Evolutionary conservation across 2,888 invertebrate species (phyloP).

Genomic region (Pterostichus madidus): DNA sequence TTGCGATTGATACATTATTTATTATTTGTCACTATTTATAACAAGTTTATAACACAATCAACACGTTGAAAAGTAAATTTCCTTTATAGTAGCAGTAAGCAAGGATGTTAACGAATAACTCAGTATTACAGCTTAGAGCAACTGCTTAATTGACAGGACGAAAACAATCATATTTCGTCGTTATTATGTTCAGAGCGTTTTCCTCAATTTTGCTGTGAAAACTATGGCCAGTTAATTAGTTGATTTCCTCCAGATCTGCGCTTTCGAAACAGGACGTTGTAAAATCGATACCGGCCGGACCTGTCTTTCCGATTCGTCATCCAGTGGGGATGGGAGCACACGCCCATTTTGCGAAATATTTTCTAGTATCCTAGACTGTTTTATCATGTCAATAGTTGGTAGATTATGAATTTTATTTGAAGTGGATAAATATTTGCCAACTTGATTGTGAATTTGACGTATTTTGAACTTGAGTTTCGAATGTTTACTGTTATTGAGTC

Average conservation of each 20-base stretch:
- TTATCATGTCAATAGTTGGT: slow-evolving; percentile 19
- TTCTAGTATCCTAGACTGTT: slow-evolving; percentile 12
- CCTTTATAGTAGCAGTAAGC: neutral
- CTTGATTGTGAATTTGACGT: slow-evolving; percentile 24
- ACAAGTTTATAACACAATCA: too few relatives aligned
- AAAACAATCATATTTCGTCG: slow-evolving; percentile 55
- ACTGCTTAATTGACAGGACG: slow-evolving; percentile 46
- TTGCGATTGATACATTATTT: too few relatives aligned
- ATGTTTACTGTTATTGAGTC: neutral
- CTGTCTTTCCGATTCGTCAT: slow-evolving; percentile 29
- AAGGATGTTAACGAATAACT: slow-evolving; percentile 38
- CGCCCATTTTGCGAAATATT: slow-evolving; percentile 47
- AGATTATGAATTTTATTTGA: neutral
- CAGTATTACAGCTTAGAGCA: neutral
- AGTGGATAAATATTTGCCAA: slow-evolving; percentile 14
- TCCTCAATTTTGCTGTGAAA: slow-evolving; percentile 57
- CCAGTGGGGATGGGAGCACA: slow-evolving; percentile 9
- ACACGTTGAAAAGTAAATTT: slow-evolving; percentile 4
- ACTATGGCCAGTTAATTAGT: slow-evolving; percentile 39
- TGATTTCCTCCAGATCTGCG: slow-evolving; percentile 18
- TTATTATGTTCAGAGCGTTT: slow-evolving; percentile 47
- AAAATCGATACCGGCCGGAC: slow-evolving; percentile 42
- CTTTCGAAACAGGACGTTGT: slow-evolving; percentile 61
- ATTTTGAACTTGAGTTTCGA: neutral
- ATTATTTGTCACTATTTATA: too few relatives aligned